These are phyloP conservation scores for Trimorus sp. DNA, from an alignment of 2,888 invertebrate genomes.

Conservation along the genomic window DNA sequence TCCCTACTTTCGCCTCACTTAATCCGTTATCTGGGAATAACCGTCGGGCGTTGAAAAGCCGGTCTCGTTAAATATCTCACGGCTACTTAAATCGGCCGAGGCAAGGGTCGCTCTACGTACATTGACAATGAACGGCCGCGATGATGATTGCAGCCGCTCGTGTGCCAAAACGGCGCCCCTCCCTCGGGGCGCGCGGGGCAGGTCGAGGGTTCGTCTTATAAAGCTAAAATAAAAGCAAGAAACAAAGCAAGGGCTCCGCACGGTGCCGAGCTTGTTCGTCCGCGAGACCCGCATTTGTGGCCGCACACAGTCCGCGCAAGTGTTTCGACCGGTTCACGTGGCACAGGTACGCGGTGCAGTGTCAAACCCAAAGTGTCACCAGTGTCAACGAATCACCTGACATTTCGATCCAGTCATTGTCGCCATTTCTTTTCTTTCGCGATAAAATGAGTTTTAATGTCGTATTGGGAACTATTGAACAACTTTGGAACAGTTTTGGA, in stretches of 20 bases:
- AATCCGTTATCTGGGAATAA: background rate
- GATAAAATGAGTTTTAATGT: too few species aligned
- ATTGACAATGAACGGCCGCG: slow-evolving; percentile 62
- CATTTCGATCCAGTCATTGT: too few species aligned
- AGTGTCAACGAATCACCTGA: too few species aligned
- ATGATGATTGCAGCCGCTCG: slow-evolving; percentile 53
- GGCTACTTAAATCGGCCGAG: slow-evolving; percentile 53
- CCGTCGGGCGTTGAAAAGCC: background rate
- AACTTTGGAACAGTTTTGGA: too few species aligned
- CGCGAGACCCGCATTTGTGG: slow-evolving; percentile 67
- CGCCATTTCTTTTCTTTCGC: too few species aligned
- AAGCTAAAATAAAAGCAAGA: slow-evolving; percentile 79
- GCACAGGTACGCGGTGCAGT: slow-evolving; percentile 69
- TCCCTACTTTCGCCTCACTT: too few species aligned
- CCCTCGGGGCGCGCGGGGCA: slow-evolving; percentile 47
- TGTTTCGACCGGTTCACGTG: slow-evolving; percentile 70
- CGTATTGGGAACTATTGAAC: too few species aligned
- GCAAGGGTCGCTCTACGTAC: slow-evolving; percentile 48
- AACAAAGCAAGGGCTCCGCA: slow-evolving; percentile 71
- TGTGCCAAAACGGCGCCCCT: slow-evolving; percentile 63
- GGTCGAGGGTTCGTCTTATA: slow-evolving; percentile 71
- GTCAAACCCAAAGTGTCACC: background rate
- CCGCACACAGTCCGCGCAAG: slow-evolving; percentile 71
- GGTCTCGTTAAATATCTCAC: slow-evolving; percentile 47
- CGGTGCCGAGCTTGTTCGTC: slow-evolving; percentile 68